Evolutionary conservation across 1,140 invertebrate species (phyloP).

Genomic region (Drosophila malerkotliana): DNA sequence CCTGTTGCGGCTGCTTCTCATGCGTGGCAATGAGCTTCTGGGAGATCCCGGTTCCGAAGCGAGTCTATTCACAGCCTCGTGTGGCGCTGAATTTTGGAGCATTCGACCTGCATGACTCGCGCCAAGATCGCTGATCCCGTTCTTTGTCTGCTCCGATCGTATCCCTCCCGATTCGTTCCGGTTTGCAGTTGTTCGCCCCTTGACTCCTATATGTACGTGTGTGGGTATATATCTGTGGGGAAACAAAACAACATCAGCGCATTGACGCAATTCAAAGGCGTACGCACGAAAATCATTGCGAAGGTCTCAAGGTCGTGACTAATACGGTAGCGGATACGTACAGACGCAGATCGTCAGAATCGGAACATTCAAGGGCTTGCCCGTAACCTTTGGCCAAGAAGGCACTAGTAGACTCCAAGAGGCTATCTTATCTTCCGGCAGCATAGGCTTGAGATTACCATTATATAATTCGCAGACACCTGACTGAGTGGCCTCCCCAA

Average conservation of each 20-base stretch:
- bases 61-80: conserved; percentile 55
- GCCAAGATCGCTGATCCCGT: conserved; percentile 6
- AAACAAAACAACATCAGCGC: conserved; percentile 18
- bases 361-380: conserved; percentile 14
- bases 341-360: neutral
- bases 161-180: conserved; percentile 1
- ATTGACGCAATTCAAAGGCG: conserved; percentile 41
- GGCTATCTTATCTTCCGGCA: conserved; percentile 31
- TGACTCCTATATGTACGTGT: conserved; percentile 13
- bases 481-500: conserved; percentile 49
- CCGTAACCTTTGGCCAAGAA: conserved; percentile 30
- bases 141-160: conserved; percentile 20
- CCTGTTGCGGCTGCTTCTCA: conserved; percentile 60
- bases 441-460: conserved; percentile 42
- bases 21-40: conserved; percentile 39
- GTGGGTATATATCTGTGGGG: conserved; percentile 27
- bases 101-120: conserved; percentile 57
- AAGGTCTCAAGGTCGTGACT: conserved; percentile 57
- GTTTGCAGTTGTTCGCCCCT: conserved; percentile 7
- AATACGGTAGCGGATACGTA: conserved; percentile 1
- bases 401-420: neutral
- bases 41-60: conserved; percentile 11
- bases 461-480: conserved; percentile 74
- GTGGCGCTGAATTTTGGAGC: conserved; percentile 24
- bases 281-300: conserved; percentile 53